A percentile compares a stretch with the other conserved stretches of the same genome.
Conservation (phyloP, 2,888 invertebrate species). For the Fragum fragum region DNA sequence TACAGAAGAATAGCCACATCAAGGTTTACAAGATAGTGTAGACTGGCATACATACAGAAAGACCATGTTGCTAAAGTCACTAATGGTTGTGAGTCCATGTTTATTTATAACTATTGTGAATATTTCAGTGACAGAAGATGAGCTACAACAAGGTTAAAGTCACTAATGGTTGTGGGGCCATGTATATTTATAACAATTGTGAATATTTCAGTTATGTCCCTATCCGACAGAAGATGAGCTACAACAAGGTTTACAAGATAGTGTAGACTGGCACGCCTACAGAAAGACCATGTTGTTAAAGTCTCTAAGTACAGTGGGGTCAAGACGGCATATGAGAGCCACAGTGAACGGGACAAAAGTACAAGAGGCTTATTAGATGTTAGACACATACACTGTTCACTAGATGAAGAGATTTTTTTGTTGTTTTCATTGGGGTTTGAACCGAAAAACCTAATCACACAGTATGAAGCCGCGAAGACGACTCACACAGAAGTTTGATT, state of each 20-base stretch:
- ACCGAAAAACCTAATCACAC: too few species aligned
- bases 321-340: conserved; percentile 47
- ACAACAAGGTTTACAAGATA: conserved; percentile 75
- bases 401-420: too few species aligned
- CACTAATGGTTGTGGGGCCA: too few species aligned
- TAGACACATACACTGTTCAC: too few species aligned
- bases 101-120: too few species aligned
- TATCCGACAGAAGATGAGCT: conserved; percentile 81
- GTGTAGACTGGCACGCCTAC: conserved; percentile 80
- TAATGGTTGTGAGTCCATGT: conserved; percentile 53
- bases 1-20: conserved; percentile 79
- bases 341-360: conserved; percentile 53
- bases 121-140: too few species aligned
- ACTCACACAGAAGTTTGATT: too few species aligned
- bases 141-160: too few species aligned
- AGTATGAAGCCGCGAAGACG: too few species aligned
- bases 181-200: too few species aligned
- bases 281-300: conserved; percentile 63
- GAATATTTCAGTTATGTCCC: conserved; percentile 78
- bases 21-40: conserved; percentile 74
- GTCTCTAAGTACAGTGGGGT: conserved; percentile 62
- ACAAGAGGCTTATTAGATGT: conserved; percentile 54
- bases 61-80: conserved; percentile 64
- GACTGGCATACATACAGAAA: conserved; percentile 78
- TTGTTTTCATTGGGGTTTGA: too few species aligned